A percentile compares a stretch with the other conserved stretches of the same genome.
Conservation (phyloP, 1,140 invertebrate genomes). For the Drosophila subobscura region DNA sequence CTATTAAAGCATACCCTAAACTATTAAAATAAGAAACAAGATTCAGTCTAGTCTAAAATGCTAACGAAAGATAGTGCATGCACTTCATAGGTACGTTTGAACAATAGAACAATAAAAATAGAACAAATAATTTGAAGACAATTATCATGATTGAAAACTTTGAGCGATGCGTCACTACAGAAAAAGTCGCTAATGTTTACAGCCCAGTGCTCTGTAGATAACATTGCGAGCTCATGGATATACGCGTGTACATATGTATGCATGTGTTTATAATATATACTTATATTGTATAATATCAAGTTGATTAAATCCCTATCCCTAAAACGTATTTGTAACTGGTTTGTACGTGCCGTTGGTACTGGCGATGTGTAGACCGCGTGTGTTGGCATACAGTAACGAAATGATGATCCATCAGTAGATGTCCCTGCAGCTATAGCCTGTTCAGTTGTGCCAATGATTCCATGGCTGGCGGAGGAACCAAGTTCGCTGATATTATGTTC, state of each 20-base stretch:
- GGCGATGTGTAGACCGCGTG: constrained; percentile 85
- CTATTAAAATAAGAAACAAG: no score
- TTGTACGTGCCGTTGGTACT: constrained; percentile 85
- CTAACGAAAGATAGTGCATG: not conserved
- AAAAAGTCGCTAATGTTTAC: no score
- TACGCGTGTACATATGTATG: not conserved
- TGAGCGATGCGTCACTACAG: no score
- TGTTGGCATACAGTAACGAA: constrained; percentile 86
- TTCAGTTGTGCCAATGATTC: constrained; percentile 32
- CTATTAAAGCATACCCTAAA: no score
- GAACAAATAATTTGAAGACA: not conserved
- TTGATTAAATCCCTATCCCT: no score
- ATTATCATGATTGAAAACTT: no score
- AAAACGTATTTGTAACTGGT: no score
- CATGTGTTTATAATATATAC: not conserved
- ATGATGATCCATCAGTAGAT: constrained; percentile 76
- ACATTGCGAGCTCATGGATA: no score
- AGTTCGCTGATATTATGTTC: constrained; percentile 22
- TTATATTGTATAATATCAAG: not conserved
- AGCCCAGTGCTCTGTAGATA: no score
- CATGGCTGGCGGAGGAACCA: constrained; percentile 20
- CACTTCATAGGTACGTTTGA: not conserved
- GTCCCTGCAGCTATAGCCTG: constrained; percentile 31
- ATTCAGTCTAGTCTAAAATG: not conserved
- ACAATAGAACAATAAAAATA: not conserved